Percentiles rank a stretch among this genome's conserved stretches.
Evolutionary conservation across 1,140 invertebrate species (phyloP).

Genomic region (Meloidogyne floridensis): DNA sequence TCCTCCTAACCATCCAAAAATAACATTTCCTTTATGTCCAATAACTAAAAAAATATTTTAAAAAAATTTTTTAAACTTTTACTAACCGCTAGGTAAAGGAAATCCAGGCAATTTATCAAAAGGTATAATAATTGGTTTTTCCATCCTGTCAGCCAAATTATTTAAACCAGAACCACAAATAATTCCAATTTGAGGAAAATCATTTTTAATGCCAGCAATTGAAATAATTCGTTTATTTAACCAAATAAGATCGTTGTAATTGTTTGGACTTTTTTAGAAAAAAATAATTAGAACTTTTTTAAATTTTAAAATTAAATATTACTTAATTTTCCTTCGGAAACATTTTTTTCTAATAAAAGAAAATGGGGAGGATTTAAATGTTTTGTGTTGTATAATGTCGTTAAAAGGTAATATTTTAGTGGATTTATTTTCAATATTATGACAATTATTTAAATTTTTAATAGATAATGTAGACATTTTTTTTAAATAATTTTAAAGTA

Average conservation of each 20-base stretch:
- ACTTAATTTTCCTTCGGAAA: background rate
- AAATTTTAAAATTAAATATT: background rate
- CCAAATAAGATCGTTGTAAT: slow-evolving; percentile 56
- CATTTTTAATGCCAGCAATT: slow-evolving; percentile 35
- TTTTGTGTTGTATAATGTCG: background rate
- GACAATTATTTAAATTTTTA: background rate
- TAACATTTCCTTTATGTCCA: slow-evolving; percentile 62
- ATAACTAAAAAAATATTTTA: slow-evolving; percentile 42
- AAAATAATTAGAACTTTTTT: background rate
- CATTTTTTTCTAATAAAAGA: slow-evolving; percentile 10
- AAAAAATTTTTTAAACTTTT: background rate
- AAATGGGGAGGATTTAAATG: background rate
- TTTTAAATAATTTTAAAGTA: background rate
- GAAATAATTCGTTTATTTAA: slow-evolving; percentile 45
- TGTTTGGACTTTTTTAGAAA: slow-evolving; percentile 52
- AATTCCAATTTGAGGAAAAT: slow-evolving; percentile 52
- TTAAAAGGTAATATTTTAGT: background rate
- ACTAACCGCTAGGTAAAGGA: slow-evolving; percentile 45
- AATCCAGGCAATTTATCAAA: slow-evolving; percentile 62
- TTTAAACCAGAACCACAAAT: slow-evolving; percentile 65
- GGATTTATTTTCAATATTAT: background rate
- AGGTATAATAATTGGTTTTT: slow-evolving; percentile 52
- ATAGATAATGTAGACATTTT: background rate
- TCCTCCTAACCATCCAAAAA: slow-evolving; percentile 56
- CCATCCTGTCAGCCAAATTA: slow-evolving; percentile 50